Conservation (phyloP, 2,888 invertebrate species). For the Uloborus plumipes region DNA sequence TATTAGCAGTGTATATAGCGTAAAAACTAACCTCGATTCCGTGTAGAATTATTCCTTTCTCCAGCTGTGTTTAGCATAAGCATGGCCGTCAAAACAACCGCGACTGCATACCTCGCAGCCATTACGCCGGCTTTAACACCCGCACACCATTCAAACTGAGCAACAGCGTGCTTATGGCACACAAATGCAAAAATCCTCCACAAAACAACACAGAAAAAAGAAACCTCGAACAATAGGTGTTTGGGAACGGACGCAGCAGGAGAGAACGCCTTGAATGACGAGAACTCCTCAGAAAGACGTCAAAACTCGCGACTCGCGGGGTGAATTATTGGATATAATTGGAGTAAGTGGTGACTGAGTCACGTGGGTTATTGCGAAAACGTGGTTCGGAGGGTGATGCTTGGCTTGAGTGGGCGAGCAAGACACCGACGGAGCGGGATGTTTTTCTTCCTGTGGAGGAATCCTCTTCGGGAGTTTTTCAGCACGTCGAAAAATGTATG, state of each 20-base stretch:
- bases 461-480: no score
- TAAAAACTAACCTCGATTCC: slow-evolving; percentile 29
- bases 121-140: slow-evolving; percentile 21
- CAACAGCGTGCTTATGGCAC: slow-evolving; percentile 7
- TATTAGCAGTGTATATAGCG: no score
- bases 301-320: slow-evolving; percentile 20
- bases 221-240: slow-evolving; percentile 8
- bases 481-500: no score
- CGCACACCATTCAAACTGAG: slow-evolving; percentile 33
- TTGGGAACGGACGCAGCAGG: slow-evolving; percentile 21
- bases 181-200: not conserved
- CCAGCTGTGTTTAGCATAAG: slow-evolving; percentile 26
- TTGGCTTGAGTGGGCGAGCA: no score
- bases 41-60: slow-evolving; percentile 39
- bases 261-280: slow-evolving; percentile 22
- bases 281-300: slow-evolving; percentile 16
- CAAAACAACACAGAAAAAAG: no score
- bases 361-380: slow-evolving; percentile 49
- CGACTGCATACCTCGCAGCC: not conserved
- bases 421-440: no score
- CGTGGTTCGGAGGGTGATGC: slow-evolving; percentile 18
- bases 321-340: slow-evolving; percentile 57
- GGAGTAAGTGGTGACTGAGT: slow-evolving; percentile 55
- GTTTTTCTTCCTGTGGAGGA: no score
- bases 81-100: slow-evolving; percentile 25